A percentile compares a stretch with the other conserved stretches of the same genome.
Evolutionary conservation across 2,797 vertebrate species (phyloP).

Genomic region (Pangasius krempfi): DNA sequence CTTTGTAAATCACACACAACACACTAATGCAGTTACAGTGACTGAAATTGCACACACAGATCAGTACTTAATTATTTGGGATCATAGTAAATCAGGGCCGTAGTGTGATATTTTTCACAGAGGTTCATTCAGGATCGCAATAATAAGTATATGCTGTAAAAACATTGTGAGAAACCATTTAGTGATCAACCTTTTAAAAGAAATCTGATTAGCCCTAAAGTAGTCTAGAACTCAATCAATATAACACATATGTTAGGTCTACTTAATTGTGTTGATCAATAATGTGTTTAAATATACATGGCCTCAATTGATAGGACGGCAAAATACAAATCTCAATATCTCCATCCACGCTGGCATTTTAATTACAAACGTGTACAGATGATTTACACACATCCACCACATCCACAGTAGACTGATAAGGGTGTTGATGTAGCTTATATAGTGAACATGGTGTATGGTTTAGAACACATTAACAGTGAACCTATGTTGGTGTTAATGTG

Average conservation of each 20-base stretch:
- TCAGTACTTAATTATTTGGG: neutral
- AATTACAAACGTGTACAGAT: neutral
- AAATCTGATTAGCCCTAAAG: neutral
- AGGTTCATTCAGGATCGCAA: neutral
- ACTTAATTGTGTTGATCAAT: neutral
- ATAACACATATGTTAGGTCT: neutral
- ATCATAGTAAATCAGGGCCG: neutral
- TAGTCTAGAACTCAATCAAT: neutral
- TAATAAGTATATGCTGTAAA: neutral
- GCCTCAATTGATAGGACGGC: too few relatives aligned
- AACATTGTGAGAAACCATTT: neutral
- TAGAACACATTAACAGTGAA: neutral
- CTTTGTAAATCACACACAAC: neutral
- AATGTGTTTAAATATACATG: conserved; percentile 2
- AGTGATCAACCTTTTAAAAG: neutral
- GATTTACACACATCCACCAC: neutral
- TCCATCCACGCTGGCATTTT: neutral
- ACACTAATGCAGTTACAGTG: neutral
- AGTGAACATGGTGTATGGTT: neutral
- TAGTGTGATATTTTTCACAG: neutral
- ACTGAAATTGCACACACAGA: neutral
- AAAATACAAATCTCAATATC: neutral
- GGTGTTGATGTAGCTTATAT: neutral
- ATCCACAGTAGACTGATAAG: neutral
- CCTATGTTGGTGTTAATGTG: neutral